phyloP scores from a whole-genome alignment of 2,113 vertebrate genomes.

The Nannobrachium achirus region DNA sequence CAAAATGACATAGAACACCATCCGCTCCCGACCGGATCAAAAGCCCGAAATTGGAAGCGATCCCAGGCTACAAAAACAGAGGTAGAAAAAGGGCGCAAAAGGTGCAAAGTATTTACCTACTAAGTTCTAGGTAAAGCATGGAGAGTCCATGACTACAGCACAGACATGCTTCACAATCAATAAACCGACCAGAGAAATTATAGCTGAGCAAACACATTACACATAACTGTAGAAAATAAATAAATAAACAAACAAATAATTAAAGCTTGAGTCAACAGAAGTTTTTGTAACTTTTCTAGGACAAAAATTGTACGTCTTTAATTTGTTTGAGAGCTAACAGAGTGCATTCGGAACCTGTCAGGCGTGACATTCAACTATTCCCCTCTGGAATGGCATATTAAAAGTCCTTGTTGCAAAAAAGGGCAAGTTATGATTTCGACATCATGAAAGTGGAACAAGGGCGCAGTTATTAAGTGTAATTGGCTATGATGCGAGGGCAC shows the following conservation, averaged over 20 bases:
- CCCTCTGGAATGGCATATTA: slow-evolving; percentile 6
- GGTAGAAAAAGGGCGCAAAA: too few relatives aligned
- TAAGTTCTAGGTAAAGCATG: too few relatives aligned
- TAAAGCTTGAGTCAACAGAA: slow-evolving; percentile 5
- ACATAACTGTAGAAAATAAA: not conserved
- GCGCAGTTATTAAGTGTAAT: slow-evolving; percentile 41
- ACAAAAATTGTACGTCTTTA: slow-evolving; percentile 9
- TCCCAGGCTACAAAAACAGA: too few relatives aligned
- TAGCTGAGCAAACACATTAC: not conserved
- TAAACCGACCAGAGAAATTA: too few relatives aligned
- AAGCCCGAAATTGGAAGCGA: too few relatives aligned
- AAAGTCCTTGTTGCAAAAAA: slow-evolving; percentile 19
- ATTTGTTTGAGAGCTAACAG: not conserved
- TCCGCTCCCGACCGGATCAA: too few relatives aligned
- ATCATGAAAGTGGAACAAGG: slow-evolving; percentile 22
- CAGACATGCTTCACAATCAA: too few relatives aligned
- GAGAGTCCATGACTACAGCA: too few relatives aligned
- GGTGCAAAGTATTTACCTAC: too few relatives aligned
- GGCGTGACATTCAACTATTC: slow-evolving; percentile 8
- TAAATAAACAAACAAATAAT: not conserved
- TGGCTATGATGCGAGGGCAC: slow-evolving; percentile 39
- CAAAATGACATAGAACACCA: too few relatives aligned
- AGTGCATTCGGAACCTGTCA: slow-evolving; percentile 12
- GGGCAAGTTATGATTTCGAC: slow-evolving; percentile 42
- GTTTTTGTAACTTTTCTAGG: not conserved